Evolutionary conservation across 2,113 vertebrate species (phyloP).

Genomic region (Lonchura striata): DNA sequence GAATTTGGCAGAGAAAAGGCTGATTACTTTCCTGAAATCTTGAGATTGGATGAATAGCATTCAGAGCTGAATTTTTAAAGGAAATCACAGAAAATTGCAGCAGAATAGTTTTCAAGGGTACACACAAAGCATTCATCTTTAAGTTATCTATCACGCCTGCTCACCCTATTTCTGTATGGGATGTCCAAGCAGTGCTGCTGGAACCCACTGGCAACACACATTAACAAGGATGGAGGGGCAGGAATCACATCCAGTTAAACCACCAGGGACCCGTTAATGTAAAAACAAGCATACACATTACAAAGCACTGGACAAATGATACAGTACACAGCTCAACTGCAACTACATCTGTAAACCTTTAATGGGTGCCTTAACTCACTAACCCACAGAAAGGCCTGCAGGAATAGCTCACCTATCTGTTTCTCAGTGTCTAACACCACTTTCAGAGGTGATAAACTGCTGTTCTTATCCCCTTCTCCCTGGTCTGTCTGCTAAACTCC

Average conservation of each 20-base stretch:
- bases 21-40: background rate
- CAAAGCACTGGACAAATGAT: background rate
- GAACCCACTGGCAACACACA: background rate
- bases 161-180: background rate
- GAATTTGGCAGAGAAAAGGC: background rate
- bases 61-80: background rate
- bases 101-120: background rate
- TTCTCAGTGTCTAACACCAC: background rate
- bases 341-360: background rate
- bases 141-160: background rate
- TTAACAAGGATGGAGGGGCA: background rate
- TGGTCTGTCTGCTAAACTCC: background rate
- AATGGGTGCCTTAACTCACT: background rate
- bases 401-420: background rate
- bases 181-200: background rate
- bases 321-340: background rate
- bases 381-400: background rate
- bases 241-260: background rate
- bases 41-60: background rate
- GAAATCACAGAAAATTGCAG: background rate
- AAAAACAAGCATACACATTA: background rate
- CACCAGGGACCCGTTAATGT: background rate
- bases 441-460: background rate
- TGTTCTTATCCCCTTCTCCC: background rate
- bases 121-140: background rate